phyloP scores from a whole-genome alignment of 2,113 vertebrate species.

The Myotis lucifugus region DNA sequence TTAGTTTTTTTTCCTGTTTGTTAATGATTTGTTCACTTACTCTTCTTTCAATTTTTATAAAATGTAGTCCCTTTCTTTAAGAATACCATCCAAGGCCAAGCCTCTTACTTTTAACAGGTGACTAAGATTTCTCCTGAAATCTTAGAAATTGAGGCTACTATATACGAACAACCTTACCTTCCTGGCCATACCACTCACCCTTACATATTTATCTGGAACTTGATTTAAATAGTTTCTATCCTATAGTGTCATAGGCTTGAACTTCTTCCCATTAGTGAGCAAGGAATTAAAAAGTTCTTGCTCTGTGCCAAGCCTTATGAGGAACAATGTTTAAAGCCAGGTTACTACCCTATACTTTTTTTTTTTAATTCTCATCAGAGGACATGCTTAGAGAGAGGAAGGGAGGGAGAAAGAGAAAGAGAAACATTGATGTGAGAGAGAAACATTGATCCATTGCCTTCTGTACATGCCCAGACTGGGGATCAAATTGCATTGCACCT shows the following conservation, averaged over 20 bases:
- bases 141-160: not conserved
- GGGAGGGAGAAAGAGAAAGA: not conserved
- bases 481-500: not conserved
- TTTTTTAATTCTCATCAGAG: not conserved
- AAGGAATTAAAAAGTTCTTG: not conserved
- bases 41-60: not conserved
- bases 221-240: not conserved
- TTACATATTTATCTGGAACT: not conserved
- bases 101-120: not conserved
- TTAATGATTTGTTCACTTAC: not conserved
- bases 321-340: not conserved
- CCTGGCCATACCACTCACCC: not conserved
- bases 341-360: not conserved
- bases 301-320: not conserved
- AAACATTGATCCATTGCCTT: not conserved
- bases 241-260: not conserved
- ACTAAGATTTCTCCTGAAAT: not conserved
- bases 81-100: not conserved
- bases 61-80: not conserved
- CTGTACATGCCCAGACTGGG: not conserved
- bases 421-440: not conserved
- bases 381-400: not conserved
- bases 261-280: not conserved
- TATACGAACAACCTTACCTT: not conserved
- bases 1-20: not conserved